Evolutionary conservation across 1,140 invertebrate genomes (phyloP).

Genomic region (Phymorhynchus buccinoides): DNA sequence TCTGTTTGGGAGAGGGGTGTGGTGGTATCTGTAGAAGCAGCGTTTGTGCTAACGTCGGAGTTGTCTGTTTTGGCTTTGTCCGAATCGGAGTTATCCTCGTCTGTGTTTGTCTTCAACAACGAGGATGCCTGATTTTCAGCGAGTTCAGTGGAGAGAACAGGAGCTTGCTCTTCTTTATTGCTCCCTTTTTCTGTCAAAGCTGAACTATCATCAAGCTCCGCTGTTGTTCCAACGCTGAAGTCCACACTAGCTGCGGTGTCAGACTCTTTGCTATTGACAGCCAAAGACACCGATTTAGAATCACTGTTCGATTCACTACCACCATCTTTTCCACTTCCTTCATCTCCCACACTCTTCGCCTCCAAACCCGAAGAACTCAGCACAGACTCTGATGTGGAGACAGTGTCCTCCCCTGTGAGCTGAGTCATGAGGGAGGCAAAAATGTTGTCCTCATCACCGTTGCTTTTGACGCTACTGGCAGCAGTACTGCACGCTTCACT

Average conservation of each 20-base stretch:
- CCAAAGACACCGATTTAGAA: not conserved
- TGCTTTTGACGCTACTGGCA: too few relatives aligned
- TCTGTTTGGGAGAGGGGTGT: not conserved
- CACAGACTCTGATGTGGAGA: constrained; percentile 4
- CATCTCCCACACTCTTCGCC: constrained; percentile 17
- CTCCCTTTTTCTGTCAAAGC: too few relatives aligned
- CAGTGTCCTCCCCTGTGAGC: not conserved
- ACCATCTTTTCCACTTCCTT: not conserved
- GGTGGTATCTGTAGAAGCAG: not conserved
- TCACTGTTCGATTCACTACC: not conserved
- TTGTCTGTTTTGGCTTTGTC: not conserved
- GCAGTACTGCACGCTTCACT: not conserved
- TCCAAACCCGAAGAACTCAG: not conserved
- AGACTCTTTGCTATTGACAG: not conserved
- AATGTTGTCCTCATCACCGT: not conserved
- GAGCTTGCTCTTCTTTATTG: not conserved
- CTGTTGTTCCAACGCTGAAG: not conserved
- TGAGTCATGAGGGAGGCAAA: not conserved
- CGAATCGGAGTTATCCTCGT: not conserved
- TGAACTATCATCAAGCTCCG: not conserved
- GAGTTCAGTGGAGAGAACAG: not conserved
- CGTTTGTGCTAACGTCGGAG: not conserved
- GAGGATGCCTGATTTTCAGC: not conserved
- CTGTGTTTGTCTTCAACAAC: not conserved
- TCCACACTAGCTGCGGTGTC: not conserved